A percentile compares a stretch with the other conserved stretches of the same genome.
Evolutionary conservation across 1,140 invertebrate species (phyloP).

Genomic region (Drosophila guanche): DNA sequence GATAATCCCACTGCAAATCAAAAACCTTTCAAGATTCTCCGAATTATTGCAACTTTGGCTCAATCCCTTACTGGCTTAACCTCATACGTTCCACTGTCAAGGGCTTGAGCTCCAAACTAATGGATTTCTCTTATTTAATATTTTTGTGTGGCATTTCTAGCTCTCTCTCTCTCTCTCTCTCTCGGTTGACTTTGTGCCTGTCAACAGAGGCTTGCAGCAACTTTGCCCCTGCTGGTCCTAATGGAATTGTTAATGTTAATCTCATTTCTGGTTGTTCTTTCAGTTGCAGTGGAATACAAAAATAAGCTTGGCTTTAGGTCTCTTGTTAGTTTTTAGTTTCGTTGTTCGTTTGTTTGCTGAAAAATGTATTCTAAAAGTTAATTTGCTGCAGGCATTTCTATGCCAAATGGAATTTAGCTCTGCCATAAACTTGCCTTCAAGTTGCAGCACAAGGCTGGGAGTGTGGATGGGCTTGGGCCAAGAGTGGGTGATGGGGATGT

Average conservation of each 20-base stretch:
- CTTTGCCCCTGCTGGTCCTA: slow-evolving; percentile 47
- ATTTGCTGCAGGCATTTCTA: slow-evolving; percentile 31
- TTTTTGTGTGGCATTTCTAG: not conserved
- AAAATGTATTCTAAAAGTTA: slow-evolving; percentile 49
- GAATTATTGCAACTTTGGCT: too few species aligned
- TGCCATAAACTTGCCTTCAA: slow-evolving; percentile 34
- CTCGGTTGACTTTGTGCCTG: slow-evolving; percentile 20
- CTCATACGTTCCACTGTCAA: not conserved
- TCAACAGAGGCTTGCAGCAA: slow-evolving; percentile 55
- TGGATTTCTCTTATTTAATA: not conserved
- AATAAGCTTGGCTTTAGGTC: slow-evolving; percentile 7
- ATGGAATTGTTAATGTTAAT: slow-evolving; percentile 77
- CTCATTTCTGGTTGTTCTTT: slow-evolving; percentile 20
- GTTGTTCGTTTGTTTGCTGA: slow-evolving; percentile 28
- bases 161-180: slow-evolving; percentile 1
- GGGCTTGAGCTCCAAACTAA: not conserved
- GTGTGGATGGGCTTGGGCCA: slow-evolving; percentile 5
- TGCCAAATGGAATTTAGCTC: slow-evolving; percentile 42
- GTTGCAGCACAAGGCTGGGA: slow-evolving; percentile 33
- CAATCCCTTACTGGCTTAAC: not conserved
- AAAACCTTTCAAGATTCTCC: too few species aligned
- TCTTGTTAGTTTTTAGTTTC: slow-evolving; percentile 28
- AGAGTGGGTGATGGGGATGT: too few species aligned
- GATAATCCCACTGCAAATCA: too few species aligned
- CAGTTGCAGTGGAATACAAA: slow-evolving; percentile 17